Percentiles rank a stretch among this genome's conserved stretches.
Conservation (phyloP, 2,797 vertebrate genomes). For the Danionella dracula region DNA sequence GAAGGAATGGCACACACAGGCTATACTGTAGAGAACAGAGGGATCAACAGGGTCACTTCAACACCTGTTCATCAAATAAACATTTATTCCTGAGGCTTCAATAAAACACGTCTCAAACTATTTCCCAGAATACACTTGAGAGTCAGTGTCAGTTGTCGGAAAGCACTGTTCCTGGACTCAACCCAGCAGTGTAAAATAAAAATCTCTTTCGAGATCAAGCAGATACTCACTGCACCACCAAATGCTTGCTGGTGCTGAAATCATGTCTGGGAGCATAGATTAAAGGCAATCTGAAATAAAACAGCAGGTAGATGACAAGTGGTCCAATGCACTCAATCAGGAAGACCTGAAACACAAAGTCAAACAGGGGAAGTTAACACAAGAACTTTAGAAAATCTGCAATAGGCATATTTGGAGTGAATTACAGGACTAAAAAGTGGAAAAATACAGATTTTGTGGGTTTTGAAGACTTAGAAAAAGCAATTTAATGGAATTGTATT, state of each 20-base stretch:
- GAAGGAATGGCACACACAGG: conserved; percentile 86
- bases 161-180: conserved; percentile 12
- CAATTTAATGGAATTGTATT: no score
- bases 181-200: neutral
- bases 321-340: conserved; percentile 84
- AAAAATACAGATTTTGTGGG: no score
- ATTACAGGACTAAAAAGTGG: neutral
- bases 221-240: conserved; percentile 88
- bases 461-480: no score
- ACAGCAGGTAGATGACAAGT: conserved; percentile 86
- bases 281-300: conserved; percentile 90
- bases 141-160: conserved; percentile 1
- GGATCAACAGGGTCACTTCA: neutral
- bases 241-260: conserved; percentile 86
- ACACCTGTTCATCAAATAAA: conserved; percentile 1
- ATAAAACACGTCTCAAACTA: neutral
- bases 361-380: neutral
- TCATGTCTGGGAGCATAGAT: conserved; percentile 86
- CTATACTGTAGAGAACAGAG: conserved; percentile 67
- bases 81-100: neutral
- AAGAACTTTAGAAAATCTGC: neutral
- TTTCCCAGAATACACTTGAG: conserved; percentile 10
- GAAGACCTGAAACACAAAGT: no score
- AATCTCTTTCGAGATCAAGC: neutral
- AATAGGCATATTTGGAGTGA: no score